Conservation (phyloP, 2,888 invertebrate genomes). For the Netelia virgata region DNA sequence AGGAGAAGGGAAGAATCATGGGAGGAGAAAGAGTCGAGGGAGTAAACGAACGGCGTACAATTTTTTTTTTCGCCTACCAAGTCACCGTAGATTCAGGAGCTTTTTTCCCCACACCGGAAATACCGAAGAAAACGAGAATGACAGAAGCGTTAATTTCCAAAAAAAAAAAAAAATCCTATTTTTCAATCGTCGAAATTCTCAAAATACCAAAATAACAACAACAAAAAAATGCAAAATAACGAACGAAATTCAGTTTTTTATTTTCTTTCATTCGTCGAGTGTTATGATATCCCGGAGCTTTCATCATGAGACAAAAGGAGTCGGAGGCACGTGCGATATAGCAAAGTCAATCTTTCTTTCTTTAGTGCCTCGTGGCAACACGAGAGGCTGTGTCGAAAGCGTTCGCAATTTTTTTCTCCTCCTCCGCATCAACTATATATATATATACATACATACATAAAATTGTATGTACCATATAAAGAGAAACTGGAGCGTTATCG, state of each 20-base stretch:
- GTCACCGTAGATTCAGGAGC: conserved; percentile 42
- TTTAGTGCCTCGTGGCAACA: background rate
- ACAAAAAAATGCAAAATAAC: background rate
- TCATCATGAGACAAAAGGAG: background rate
- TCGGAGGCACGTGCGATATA: background rate
- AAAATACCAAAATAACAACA: background rate
- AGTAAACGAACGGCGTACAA: conserved; percentile 2
- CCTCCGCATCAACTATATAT: background rate
- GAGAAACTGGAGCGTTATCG: conserved; percentile 66
- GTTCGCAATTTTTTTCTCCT: conserved; percentile 27
- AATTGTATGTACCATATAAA: conserved; percentile 33
- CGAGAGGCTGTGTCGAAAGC: conserved; percentile 33
- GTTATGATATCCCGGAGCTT: no score
- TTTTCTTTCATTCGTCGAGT: no score
- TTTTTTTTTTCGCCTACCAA: conserved; percentile 51
- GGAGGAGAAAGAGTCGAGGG: background rate
- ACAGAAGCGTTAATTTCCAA: background rate
- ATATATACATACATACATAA: conserved; percentile 11
- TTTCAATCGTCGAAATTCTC: background rate
- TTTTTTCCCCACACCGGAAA: conserved; percentile 44
- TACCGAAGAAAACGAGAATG: conserved; percentile 41
- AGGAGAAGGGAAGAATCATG: conserved; percentile 5
- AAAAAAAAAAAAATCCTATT: background rate
- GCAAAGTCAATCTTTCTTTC: conserved; percentile 14
- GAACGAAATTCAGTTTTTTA: no score